Base-by-base conservation (phyloP, 1,140 invertebrate genomes). In the Drosophila carrolli region DNA sequence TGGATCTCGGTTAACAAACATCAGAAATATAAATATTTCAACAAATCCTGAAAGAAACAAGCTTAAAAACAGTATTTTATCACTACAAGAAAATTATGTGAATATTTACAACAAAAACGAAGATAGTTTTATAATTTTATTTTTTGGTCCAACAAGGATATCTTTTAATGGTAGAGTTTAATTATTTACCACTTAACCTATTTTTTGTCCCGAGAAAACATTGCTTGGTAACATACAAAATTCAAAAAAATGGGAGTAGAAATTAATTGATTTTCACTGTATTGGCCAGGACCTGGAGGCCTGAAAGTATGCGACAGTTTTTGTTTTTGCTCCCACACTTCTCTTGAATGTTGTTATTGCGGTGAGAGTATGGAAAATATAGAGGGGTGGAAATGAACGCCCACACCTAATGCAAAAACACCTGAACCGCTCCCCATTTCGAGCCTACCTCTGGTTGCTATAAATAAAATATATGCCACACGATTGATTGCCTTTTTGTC, bases 401-500 rank as follows among this genome's bases (percentile, higher is more conserved):
- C 37, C 62, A n/a, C 57, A 37, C 27, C 35, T 41, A 46, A 13
- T 48, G 46, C 16, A 59, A 41, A 76, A 48, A 44, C 74, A 53
- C 72, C 73, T 58, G 55, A 57, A 67, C 35, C 55, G 13, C 50
- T 32, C 29, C 29, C 41, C 55, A 50, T 54, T 27, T 50, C 27
- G 62, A 59, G 75, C 79, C 79, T 72, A 62, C 75, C 84, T 46
- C 76, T 88, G 74, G 75, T 82, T 80, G 82, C 84, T 88, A 88
- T 89, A 88, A 89, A 88, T 88, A 86, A 88, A 88, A 74, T 79
- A 68, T 86, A 70, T 75, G 63, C 47, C 54, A 61, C 29, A 74
- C 79, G 84, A 88, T 88, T 88, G 84, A 88, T 88, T 88, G 83
- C 79, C 67, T 70, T 74, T 50, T 85, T 62, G 46, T 65, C 60